Evolutionary conservation across 2,888 invertebrate genomes (phyloP).

Genomic region (Uropetala carovei): DNA sequence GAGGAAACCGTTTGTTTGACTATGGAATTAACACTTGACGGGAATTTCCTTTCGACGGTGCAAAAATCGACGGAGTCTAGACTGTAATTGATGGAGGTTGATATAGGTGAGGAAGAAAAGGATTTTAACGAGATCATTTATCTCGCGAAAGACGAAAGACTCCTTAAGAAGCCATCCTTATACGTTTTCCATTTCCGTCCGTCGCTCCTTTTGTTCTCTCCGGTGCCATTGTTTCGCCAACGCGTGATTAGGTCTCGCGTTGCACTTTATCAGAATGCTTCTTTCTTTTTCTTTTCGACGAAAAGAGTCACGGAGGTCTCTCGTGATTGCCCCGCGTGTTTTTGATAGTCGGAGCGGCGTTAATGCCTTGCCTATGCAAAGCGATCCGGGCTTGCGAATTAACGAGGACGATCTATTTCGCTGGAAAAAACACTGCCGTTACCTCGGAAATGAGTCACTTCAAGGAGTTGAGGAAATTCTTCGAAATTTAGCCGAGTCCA

Average conservation of each 20-base stretch:
- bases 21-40: not conserved
- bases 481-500: no score
- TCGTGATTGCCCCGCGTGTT: not conserved
- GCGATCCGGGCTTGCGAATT: not conserved
- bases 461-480: no score
- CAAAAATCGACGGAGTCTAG: constrained; percentile 26
- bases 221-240: constrained; percentile 37
- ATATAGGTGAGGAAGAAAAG: constrained; percentile 10
- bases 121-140: constrained; percentile 56
- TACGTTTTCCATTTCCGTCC: not conserved
- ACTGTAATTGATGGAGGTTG: constrained; percentile 12
- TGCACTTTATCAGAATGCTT: constrained; percentile 5
- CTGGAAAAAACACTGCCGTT: not conserved
- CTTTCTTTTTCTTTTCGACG: not conserved
- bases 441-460: no score
- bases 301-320: not conserved
- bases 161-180: constrained; percentile 29
- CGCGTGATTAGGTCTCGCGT: constrained; percentile 38
- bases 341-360: not conserved
- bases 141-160: constrained; percentile 11
- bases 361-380: constrained; percentile 20
- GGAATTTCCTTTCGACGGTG: not conserved
- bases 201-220: constrained; percentile 36
- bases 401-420: not conserved
- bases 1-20: not conserved